These are phyloP conservation scores for Telmatherina bonti DNA, from an alignment of 2,797 vertebrate species.

Conservation along the genomic window DNA sequence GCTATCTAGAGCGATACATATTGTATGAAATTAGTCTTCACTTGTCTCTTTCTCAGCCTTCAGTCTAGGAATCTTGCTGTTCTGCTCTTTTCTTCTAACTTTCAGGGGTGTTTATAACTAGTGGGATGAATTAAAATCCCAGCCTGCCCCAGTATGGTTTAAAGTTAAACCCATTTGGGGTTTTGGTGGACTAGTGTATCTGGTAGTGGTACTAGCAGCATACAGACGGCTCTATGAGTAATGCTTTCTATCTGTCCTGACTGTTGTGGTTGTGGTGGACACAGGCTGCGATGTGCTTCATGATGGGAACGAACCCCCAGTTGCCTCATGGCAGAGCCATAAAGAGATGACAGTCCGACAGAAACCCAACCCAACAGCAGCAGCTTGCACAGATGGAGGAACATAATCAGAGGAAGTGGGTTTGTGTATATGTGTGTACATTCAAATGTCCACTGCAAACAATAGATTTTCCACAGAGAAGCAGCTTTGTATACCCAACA, in stretches of 20 bases:
- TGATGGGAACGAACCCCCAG: background rate
- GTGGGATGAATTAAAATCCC: background rate
- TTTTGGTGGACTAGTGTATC: no score
- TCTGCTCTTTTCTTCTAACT: slow-evolving; percentile 30
- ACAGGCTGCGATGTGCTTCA: background rate
- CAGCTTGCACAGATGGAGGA: slow-evolving; percentile 57
- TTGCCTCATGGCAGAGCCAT: slow-evolving; percentile 2
- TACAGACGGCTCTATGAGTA: no score
- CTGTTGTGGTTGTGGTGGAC: no score
- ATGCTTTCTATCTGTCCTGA: no score
- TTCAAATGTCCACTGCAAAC: slow-evolving; percentile 46
- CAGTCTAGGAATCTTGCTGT: slow-evolving; percentile 44
- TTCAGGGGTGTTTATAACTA: background rate
- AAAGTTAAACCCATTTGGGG: background rate
- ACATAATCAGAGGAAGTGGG: slow-evolving; percentile 40
- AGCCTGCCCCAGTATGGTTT: background rate
- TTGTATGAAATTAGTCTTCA: slow-evolving; percentile 22
- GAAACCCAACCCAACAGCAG: slow-evolving; percentile 17
- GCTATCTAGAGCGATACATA: slow-evolving; percentile 32
- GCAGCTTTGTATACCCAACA: slow-evolving; percentile 50
- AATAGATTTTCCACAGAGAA: slow-evolving; percentile 45
- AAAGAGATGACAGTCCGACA: slow-evolving; percentile 3
- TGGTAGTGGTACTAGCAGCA: no score
- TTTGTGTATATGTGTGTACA: slow-evolving; percentile 24
- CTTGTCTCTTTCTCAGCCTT: slow-evolving; percentile 29